phyloP scores from a whole-genome alignment of 2,113 vertebrate genomes.

The Illadopsis cleaveri region DNA sequence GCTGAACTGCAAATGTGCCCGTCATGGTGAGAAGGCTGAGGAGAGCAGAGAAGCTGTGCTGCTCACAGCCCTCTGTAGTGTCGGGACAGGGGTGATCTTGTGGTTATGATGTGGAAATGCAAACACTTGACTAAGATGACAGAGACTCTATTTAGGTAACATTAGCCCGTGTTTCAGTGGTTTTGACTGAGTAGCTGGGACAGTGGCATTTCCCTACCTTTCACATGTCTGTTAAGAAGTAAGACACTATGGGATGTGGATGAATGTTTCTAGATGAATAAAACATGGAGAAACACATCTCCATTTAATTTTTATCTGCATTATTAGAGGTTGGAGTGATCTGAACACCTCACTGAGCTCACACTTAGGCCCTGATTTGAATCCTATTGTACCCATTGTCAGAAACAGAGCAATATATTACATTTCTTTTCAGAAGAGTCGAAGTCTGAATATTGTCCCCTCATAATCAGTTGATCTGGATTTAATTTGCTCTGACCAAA shows the following conservation, averaged over 20 bases:
- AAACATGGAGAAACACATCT: not conserved
- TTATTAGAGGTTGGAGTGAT: not conserved
- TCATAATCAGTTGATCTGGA: conserved; percentile 20
- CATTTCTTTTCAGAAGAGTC: not conserved
- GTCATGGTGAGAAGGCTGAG: not conserved
- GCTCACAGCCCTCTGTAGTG: not conserved
- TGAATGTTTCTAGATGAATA: not conserved
- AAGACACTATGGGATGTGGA: accelerated
- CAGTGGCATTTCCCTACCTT: accelerated
- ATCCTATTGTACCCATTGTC: not conserved
- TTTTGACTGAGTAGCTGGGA: not conserved
- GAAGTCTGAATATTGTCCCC: not conserved
- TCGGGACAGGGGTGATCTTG: not conserved
- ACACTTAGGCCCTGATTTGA: not conserved
- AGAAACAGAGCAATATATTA: not conserved
- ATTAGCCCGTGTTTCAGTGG: not conserved
- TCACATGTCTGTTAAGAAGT: not conserved
- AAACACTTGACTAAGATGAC: not conserved
- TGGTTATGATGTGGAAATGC: not conserved
- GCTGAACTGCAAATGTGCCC: not conserved
- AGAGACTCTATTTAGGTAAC: not conserved
- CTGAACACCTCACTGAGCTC: not conserved
- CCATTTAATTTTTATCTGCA: not conserved
- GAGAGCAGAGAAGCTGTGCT: not conserved
- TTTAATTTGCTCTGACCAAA: conserved; percentile 36